Conservation (phyloP, 2,888 invertebrate species). For the Pristionchus japonicus region DNA sequence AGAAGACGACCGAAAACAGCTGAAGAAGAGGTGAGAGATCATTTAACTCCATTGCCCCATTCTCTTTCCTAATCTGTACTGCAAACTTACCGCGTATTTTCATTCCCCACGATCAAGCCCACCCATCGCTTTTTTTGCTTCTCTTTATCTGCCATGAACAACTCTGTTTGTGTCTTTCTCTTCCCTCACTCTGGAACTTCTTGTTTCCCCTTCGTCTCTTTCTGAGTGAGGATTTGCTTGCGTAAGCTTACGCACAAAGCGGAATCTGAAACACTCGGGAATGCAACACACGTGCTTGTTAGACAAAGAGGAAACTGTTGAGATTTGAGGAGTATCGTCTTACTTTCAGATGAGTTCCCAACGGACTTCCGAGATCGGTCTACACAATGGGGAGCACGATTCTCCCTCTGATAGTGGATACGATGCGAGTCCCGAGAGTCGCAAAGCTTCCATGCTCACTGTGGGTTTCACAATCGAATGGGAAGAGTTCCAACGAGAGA, state of each 20-base stretch:
- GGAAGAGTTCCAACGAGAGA: not conserved
- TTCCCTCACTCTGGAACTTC: slow-evolving; percentile 6
- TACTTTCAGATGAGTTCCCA: not conserved
- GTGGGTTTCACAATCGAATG: not conserved
- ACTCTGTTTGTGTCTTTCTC: not conserved
- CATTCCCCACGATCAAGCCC: not conserved
- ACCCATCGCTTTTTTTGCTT: not conserved
- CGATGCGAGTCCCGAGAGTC: slow-evolving; percentile 32
- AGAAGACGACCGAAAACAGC: slow-evolving; percentile 43
- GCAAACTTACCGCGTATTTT: not conserved
- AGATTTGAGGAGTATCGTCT: not conserved
- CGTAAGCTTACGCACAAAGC: not conserved
- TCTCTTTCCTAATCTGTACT: too few species aligned
- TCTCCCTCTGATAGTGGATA: slow-evolving; percentile 44
- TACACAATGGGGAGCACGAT: slow-evolving; percentile 7
- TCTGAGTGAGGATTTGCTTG: slow-evolving; percentile 15
- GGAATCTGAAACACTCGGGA: not conserved
- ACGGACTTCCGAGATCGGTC: not conserved
- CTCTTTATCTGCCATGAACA: slow-evolving; percentile 5
- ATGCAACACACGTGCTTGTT: not conserved
- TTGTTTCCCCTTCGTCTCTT: not conserved
- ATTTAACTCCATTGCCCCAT: too few species aligned
- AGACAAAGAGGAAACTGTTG: not conserved
- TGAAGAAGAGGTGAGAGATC: not conserved
- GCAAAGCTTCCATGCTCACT: slow-evolving; percentile 39